Evolutionary conservation across 2,888 invertebrate species (phyloP), one percentile per base, ranked within the genome.

Genomic region (Acrobasis repandana): DNA sequence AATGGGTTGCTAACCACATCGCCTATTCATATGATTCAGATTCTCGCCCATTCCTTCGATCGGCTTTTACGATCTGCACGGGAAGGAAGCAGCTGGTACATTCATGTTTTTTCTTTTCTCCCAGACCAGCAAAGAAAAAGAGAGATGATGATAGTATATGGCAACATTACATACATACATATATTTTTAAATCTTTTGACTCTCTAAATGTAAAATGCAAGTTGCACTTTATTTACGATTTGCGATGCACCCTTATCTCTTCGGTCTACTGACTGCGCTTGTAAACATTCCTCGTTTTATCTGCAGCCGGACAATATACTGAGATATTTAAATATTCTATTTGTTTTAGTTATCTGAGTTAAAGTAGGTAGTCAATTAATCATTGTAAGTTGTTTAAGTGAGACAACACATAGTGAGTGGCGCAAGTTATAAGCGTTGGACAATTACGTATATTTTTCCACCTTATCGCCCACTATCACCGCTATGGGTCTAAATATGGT

Each of bases 201-300:
- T 28, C 28, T 28, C 28, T 28, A 28, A 28, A 28, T 28, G 43
- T n/a, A 43, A 43, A n/a, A n/a, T n/a, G 43, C 43, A 43, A 38
- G 11, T 14, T 38, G 11, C 38, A 38, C 38, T n/a, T 43, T 43
- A n/a, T 14, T 43, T 43, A 43, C 43, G 43, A 43, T n/a, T 43
- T 2, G 28, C 28, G 6, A 43, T 14, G 11, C n/a, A 6, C 1
- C 43, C 43, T 43, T 50, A 28, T 50, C 20, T 16, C 15, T 14
- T 33, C 50, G 4, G 34, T 51, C 43, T 51, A 33, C 34, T 52
- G 36, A 33, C 34, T 52, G 52, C 36, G 52, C 20, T 54, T 54
- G 36, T 52, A 33, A 36, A 52, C 34, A 52, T 52, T 52, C 36
- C 16, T 36, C 36, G 36, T 38, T 54, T 54, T 54, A 16, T 54